Evolutionary conservation across 1,140 invertebrate genomes (phyloP).

Genomic region (Saccostrea glomerata): DNA sequence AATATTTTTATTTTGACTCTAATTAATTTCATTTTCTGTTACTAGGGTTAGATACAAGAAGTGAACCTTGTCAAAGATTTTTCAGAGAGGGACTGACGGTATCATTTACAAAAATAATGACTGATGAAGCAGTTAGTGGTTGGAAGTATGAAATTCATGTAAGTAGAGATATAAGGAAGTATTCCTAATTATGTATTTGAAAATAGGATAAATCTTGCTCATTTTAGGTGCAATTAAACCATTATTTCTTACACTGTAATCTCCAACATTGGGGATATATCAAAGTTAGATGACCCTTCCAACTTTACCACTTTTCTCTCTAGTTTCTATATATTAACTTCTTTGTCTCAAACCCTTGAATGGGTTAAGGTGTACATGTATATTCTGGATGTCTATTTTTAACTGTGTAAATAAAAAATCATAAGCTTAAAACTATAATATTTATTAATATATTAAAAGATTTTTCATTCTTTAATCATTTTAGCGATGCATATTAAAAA

Average conservation of each 20-base stretch:
- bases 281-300: too few species aligned
- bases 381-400: too few species aligned
- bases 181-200: background rate
- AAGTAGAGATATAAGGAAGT: constrained; percentile 62
- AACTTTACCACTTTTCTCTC: too few species aligned
- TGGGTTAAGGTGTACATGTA: too few species aligned
- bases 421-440: too few species aligned
- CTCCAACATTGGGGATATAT: too few species aligned
- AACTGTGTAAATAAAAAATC: too few species aligned
- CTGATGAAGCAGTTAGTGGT: constrained; percentile 98
- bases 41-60: constrained; percentile 91
- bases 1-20: background rate
- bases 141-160: constrained; percentile 98
- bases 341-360: too few species aligned
- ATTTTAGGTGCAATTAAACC: too few species aligned
- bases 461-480: constrained; percentile 51
- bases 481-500: constrained; percentile 92
- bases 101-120: constrained; percentile 97
- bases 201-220: background rate
- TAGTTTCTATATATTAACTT: too few species aligned
- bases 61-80: constrained; percentile 95
- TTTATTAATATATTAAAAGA: too few species aligned
- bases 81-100: constrained; percentile 96
- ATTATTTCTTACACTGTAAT: too few species aligned
- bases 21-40: constrained; percentile 50